Conservation (phyloP, 2,113 vertebrate species). For the Anhinga rufa region DNA sequence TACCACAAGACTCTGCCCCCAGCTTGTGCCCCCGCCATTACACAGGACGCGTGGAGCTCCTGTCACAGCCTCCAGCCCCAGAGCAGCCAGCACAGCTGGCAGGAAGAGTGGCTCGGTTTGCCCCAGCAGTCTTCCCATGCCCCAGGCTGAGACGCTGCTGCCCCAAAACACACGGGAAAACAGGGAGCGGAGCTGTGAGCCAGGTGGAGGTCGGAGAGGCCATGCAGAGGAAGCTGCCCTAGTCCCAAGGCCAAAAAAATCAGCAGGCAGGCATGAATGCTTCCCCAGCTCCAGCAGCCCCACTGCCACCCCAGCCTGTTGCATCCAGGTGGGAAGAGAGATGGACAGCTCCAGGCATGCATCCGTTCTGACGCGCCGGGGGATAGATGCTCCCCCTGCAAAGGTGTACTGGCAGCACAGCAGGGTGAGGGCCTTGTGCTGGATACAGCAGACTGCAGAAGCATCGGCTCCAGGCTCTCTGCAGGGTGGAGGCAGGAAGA, state of each 20-base stretch:
- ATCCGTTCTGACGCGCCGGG: not conserved
- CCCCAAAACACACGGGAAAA: not conserved
- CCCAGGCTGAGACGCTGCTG: not conserved
- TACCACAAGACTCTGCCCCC: fast-evolving
- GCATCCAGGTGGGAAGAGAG: not conserved
- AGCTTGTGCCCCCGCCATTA: not conserved
- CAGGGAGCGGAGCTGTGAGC: not conserved
- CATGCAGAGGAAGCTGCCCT: not conserved
- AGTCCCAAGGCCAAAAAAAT: not conserved
- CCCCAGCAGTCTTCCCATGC: fast-evolving
- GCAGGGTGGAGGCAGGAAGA: not conserved
- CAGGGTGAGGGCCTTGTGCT: not conserved
- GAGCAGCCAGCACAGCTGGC: not conserved
- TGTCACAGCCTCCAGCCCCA: not conserved
- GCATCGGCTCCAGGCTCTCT: not conserved
- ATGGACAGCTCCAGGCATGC: not conserved
- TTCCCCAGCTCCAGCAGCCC: not conserved
- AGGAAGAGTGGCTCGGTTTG: not conserved
- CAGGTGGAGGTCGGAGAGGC: not conserved
- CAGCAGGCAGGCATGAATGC: fast-evolving
- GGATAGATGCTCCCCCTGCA: not conserved
- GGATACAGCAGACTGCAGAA: not conserved
- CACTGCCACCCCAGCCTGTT: not conserved
- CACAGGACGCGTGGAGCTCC: fast-evolving
- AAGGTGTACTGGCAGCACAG: not conserved